Evolutionary conservation across 2,113 vertebrate species (phyloP).

Genomic region (Scartelaos histophorus): DNA sequence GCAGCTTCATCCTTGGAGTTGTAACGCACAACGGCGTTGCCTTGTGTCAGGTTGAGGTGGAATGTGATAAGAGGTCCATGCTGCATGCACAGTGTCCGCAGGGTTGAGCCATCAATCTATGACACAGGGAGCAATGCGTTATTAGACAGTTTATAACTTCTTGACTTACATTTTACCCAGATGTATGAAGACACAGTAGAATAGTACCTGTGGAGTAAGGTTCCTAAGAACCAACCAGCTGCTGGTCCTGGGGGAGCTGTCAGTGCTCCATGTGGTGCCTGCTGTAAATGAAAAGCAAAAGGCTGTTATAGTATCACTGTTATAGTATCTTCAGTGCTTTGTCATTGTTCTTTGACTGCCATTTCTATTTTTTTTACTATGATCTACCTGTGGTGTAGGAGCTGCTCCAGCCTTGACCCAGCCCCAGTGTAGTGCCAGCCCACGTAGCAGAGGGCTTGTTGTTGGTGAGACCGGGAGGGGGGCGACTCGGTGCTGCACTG

Average conservation of each 20-base stretch:
- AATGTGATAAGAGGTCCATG: constrained; percentile 96
- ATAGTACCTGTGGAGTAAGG: constrained; percentile 93
- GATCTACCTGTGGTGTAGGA: constrained; percentile 87
- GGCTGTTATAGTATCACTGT: background rate
- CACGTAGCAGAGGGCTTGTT: constrained; percentile 95
- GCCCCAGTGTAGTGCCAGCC: constrained; percentile 87
- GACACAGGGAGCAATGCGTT: background rate
- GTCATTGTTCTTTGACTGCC: background rate
- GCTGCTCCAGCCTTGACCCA: constrained; percentile 89
- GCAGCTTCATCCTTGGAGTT: constrained; percentile 96
- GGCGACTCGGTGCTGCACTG: constrained; percentile 87
- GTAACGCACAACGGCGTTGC: constrained; percentile 95
- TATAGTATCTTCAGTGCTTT: background rate
- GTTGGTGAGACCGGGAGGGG: constrained; percentile 92
- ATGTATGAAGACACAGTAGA: background rate
- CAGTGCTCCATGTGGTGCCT: constrained; percentile 96
- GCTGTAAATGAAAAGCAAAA: constrained; percentile 22
- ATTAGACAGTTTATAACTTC: background rate
- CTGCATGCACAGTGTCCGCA: constrained; percentile 95
- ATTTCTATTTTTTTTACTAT: background rate
- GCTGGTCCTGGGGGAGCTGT: constrained; percentile 93
- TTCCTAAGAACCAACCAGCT: constrained; percentile 98
- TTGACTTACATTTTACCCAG: background rate
- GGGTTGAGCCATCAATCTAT: constrained; percentile 94
- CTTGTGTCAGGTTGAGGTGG: constrained; percentile 97